Base-by-base conservation (phyloP, 2,797 vertebrate species). In the Delichon dasypus region DNA sequence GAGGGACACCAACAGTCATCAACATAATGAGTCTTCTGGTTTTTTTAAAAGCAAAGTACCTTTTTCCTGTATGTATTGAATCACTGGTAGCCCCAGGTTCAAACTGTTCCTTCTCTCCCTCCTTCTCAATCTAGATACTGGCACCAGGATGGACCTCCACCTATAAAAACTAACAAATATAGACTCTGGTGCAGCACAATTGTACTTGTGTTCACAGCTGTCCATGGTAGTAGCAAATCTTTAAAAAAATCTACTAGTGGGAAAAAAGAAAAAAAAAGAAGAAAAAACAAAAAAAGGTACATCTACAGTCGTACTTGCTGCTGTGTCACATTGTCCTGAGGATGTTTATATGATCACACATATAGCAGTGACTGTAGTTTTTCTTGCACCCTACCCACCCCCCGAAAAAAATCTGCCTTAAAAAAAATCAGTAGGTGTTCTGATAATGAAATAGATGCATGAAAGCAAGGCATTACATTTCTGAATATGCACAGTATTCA, bases 171-270 rank as follows among this genome's bases (percentile, higher is more conserved):
- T 51, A 66, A 50, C 13, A 73, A 76, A 50, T 16, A 85, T 0
- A 73, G n/a, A 26, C 13, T 18, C 23, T 45, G 55, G 66, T 84
- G 36, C 36, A 81, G 51, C 29, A 62, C 7, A 67, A 27, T 64
- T 62, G 38, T 78, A 40, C 3, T 58, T 61, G 18, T 62, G 13
- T 51, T 89, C 44, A 42, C 12, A 76, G 44, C 8, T 73, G 14
- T 29, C 36, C 12, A 48, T 12, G 29, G 7, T 34, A 75, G 21
- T n/a, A 45, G 12, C 0, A 0, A 26, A 84, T 44, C 30, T 79
- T 30, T 13, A 81, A 80, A 82, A 84, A 84, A 64, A 53, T n/a
- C 21, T 20, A 17, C n/a, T 27, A 36, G 20, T 51, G 38, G 38
- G 38, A 11, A 12, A 10, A 38, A 38, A 38, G 10, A 38, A 38